These are phyloP conservation scores for Oxyscelio sp. DNA, from an alignment of 2,888 invertebrate species.

Conservation along the genomic window DNA sequence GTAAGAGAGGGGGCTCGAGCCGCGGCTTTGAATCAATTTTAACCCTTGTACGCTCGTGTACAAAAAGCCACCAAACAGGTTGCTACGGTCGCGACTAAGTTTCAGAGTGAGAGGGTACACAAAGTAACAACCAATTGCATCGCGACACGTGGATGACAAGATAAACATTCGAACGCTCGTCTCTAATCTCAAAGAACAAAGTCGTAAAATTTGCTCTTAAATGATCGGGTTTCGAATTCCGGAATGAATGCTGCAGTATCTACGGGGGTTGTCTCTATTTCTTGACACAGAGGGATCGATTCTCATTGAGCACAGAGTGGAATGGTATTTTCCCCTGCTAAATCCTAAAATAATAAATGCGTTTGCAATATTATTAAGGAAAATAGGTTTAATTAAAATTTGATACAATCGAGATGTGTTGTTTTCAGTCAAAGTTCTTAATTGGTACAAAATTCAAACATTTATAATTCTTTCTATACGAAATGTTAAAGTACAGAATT, in stretches of 20 bases:
- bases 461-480: too few species aligned
- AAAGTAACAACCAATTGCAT: constrained; percentile 59
- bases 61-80: constrained; percentile 50
- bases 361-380: too few species aligned
- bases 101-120: constrained; percentile 11
- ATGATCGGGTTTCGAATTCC: constrained; percentile 3
- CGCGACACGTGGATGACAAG: constrained; percentile 60
- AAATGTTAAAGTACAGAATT: too few species aligned
- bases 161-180: constrained; percentile 50
- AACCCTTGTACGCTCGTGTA: constrained; percentile 51
- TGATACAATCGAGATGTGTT: too few species aligned
- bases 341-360: too few species aligned
- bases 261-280: too few species aligned
- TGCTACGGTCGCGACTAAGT: constrained; percentile 30
- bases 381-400: too few species aligned
- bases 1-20: not conserved
- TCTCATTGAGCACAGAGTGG: too few species aligned
- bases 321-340: not conserved
- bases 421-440: too few species aligned
- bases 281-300: too few species aligned
- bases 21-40: constrained; percentile 59
- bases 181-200: constrained; percentile 51
- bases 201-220: constrained; percentile 16
- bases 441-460: too few species aligned
- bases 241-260: not conserved